phyloP scores from a whole-genome alignment of 2,113 vertebrate species.

The Prietella phreatophila region DNA sequence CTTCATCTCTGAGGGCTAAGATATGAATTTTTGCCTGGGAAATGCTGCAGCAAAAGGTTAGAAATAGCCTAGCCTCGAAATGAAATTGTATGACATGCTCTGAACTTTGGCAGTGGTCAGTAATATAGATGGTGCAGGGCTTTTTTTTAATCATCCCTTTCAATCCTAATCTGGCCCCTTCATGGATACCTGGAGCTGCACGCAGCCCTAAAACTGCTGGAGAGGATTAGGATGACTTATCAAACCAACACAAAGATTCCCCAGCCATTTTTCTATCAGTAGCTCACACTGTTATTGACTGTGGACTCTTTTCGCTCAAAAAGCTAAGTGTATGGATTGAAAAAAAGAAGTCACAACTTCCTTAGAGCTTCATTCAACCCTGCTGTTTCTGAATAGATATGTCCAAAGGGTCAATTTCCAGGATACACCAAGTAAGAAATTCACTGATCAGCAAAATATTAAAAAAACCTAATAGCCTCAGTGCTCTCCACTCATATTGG shows the following conservation, averaged over 20 bases:
- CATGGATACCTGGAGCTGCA: conserved; percentile 24
- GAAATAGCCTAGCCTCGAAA: conserved; percentile 23
- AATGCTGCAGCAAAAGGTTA: conserved; percentile 18
- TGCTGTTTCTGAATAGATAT: neutral
- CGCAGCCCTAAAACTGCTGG: conserved; percentile 32
- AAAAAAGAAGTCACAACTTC: neutral
- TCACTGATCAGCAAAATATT: neutral
- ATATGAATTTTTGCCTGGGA: conserved; percentile 24
- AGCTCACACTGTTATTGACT: conserved; percentile 31
- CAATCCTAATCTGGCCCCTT: conserved; percentile 44
- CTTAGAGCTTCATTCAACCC: neutral
- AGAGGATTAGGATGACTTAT: conserved; percentile 54
- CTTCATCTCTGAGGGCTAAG: neutral
- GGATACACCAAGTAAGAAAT: neutral
- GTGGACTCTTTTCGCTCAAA: neutral
- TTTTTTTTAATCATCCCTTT: conserved; percentile 25
- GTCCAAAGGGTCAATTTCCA: neutral
- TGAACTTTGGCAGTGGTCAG: conserved; percentile 39
- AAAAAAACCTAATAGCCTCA: neutral
- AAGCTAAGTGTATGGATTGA: neutral
- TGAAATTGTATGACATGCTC: conserved; percentile 33
- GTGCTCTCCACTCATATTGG: too few species aligned
- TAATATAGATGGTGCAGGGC: conserved; percentile 36
- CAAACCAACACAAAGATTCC: conserved; percentile 48
- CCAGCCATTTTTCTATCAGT: conserved; percentile 32